Evolutionary conservation across 2,797 vertebrate species (phyloP).

Genomic region (Todus mexicanus): DNA sequence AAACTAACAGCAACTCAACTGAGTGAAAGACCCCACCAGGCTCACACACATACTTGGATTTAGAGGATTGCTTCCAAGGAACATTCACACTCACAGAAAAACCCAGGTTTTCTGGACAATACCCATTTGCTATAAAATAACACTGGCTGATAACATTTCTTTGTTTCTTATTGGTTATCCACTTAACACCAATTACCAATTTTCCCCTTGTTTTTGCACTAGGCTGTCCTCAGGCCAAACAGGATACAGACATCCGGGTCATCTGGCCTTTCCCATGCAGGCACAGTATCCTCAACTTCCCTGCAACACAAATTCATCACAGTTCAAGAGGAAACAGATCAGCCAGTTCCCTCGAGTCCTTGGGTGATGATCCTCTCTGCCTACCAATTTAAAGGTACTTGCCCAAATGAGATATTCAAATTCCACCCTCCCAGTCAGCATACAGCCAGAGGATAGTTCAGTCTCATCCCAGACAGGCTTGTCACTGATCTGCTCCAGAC

Average conservation of each 20-base stretch:
- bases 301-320: neutral
- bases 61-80: neutral
- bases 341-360: neutral
- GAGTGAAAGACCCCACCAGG: neutral
- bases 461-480: too few species aligned
- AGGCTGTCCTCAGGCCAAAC: neutral
- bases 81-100: neutral
- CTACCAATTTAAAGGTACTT: neutral
- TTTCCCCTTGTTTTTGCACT: neutral
- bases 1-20: neutral
- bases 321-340: neutral
- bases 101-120: neutral
- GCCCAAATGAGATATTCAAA: neutral
- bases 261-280: neutral
- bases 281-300: neutral
- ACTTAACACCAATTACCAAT: neutral
- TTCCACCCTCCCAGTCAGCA: neutral
- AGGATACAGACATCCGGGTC: neutral
- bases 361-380: neutral
- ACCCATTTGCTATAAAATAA: neutral
- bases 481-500: fast-evolving
- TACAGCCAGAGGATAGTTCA: neutral
- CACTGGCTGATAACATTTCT: neutral
- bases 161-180: neutral
- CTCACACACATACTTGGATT: neutral